phyloP scores from a whole-genome alignment of 2,797 vertebrate genomes.

The Decapterus maruadsi region DNA sequence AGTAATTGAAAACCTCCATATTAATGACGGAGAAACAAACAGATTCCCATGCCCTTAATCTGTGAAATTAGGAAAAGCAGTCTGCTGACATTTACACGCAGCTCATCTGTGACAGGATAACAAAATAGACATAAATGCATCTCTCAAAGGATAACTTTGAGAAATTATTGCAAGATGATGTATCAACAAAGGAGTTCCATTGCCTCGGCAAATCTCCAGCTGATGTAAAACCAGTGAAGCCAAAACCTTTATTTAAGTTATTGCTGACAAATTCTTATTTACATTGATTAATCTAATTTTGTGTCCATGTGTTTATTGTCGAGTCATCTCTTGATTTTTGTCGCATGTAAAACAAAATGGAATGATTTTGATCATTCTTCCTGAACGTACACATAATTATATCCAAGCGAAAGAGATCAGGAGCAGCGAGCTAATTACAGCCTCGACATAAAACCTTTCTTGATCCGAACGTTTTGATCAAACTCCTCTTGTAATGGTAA shows the following conservation, averaged over 20 bases:
- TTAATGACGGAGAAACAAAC: conserved; percentile 30
- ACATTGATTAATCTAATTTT: background rate
- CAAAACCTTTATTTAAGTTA: too few relatives aligned
- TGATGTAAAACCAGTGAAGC: background rate
- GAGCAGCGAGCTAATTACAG: background rate
- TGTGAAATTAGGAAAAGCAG: conserved; percentile 33
- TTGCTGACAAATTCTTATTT: too few relatives aligned
- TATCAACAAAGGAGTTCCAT: background rate
- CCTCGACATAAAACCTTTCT: background rate
- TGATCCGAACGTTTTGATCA: background rate
- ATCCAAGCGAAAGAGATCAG: background rate
- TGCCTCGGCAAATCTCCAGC: background rate
- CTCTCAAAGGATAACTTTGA: background rate
- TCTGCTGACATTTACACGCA: conserved; percentile 2
- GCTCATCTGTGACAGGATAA: conserved; percentile 6
- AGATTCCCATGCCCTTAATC: conserved; percentile 4
- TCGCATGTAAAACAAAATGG: background rate
- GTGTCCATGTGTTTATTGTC: background rate
- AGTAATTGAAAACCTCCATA: conserved; percentile 25
- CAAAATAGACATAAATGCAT: background rate
- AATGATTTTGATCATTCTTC: background rate
- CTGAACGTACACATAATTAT: background rate
- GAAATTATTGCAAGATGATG: background rate
- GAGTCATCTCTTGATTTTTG: background rate
- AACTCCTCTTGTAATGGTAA: background rate